Base-by-base conservation (phyloP, 2,113 vertebrate genomes). In the Candoia aspera region DNA sequence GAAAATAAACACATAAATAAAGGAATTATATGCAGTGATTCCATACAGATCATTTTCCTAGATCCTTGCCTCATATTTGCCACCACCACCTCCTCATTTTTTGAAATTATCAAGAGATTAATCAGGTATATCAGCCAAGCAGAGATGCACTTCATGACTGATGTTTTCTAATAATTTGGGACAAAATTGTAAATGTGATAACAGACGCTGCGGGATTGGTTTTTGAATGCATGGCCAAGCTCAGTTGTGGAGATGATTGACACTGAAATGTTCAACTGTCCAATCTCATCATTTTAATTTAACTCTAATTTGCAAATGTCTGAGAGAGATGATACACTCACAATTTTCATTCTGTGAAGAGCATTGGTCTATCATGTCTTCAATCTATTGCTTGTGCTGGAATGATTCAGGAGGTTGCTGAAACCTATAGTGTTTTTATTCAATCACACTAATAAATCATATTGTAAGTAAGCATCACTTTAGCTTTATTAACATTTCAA, bases 291-390 rank as follows among this genome's bases (percentile, higher is more conserved):
- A 59, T 59, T 84, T 57, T 84, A 84, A 90, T 84, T 90, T 59
- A 90, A 59, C 15, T 90, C 89, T 59, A 84, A 90, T 84, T 90
- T 84, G 19, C 55, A 84, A 37, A 46, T 84, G 26, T 90, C 37
- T 84, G 33, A 58, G 64, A 37, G 55, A 84, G 55, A 29, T 59
- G 37, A 57, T 58, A 46, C 8, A 90, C 12, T 84, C 37, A 58
- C 13, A 2, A 49, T 84, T 58, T 59, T 10, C 24, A 59, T 84
- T 90, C 23, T 21, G 8, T 29, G 54, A 29, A 84, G 33, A 29
- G 42, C 73, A 0, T 46, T 90, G 19, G 21, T 12, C n/a, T 73
- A 46, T 58, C 24, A 60, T 84, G 37, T 19, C 55, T 49, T 58
- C 54, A 83, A 59, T 84, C 23, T 59, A 26, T 17, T 84, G 13